Evolutionary conservation across 2,888 invertebrate genomes (phyloP), one percentile per base, ranked within the genome.

Genomic region (Leucophora obtusa): DNA sequence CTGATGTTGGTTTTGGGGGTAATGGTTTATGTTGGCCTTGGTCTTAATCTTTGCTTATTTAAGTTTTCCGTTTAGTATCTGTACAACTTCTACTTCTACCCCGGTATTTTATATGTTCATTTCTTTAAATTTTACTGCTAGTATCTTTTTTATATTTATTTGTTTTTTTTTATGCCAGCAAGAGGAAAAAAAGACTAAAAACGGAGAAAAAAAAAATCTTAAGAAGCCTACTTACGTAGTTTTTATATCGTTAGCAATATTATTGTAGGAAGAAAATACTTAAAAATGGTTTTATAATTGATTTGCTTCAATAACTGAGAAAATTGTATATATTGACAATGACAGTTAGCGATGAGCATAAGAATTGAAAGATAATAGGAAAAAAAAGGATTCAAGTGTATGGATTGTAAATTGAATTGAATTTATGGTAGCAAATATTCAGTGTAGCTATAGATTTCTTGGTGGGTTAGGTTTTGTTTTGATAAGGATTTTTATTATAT

Each of bases 231-330:
- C 65, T 70, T 65, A 28, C 6, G 28, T 28, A 28, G 33, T 43
- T 54, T 53, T 15, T 43, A 33, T 71, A 54, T 66, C 14, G 14
- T 33, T 77, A 17, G 24, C 60, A 60, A 62, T 9, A 50, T 38
- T 35, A 38, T 28, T 10, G 47, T 6, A 58, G 6, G 15, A 5
- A 15, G 10, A 50, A 62, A 63, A 51, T 51, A 43, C 51, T 63
- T 71, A 43, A 56, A 66, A 75, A 71, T 63, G 38, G 59, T 59
- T 70, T 74, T 38, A 70, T 74, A 79, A 79, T 79, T 79, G 75
- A 79, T 79, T 75, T 68, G 70, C 74, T 51, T 62, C 58, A 79
- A 79, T 73, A 59, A 60, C 38, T 43, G 43, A 58, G 18, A 38
- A 77, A 63, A 68, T 28, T 28, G 28, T 65, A 35, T n/a, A 33